Base-by-base conservation (phyloP, 2,888 invertebrate genomes). In the Ecdyonurus torrentis region DNA sequence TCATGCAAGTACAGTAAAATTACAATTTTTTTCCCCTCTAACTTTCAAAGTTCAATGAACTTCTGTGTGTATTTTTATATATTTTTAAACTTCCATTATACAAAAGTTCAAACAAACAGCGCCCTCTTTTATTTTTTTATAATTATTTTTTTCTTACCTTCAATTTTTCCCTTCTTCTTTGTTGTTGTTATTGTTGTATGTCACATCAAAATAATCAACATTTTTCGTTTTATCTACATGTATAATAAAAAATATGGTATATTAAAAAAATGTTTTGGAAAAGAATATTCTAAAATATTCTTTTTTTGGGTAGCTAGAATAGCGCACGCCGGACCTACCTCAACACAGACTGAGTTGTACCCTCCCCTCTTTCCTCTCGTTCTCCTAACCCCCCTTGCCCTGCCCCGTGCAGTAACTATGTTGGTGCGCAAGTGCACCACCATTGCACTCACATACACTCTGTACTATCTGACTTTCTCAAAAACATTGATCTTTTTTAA, bases 311-410 rank as follows among this genome's bases (percentile, higher is more conserved):
- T 37, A 5, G 37, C 15, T 15, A 37, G 37, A 10, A 37, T 37
- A 37, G 55, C 55, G 55, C 55, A n/a, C 55, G 55, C 55, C 55
- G 55, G 22, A 55, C 55, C 55, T 55, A 55, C 55, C 55, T 55
- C 55, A 55, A 55, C n/a, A 55, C 22, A 55, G 55, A 55, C 55
- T 55, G 55, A 5, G 55, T 55, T 55, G n/a, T n/a, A 55, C 55
- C 55, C 55, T 55, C 55, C 55, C 55, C 55, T 55, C 19, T 22
- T 22, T 55, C 55, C 37, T 15, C 7, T 10, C 7, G 37, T 10
- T 37, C 37, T 37, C 37, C 37, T 37, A 37, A 15, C 55, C 55
- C 55, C 55, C 22, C 19, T 22, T 37, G 5, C 15, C 22, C 20
- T 7, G 55, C 55, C 7, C 7, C 55, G 55, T 15, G 37, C 7